A percentile compares a stretch with the other conserved stretches of the same genome.
Evolutionary conservation across 2,888 invertebrate genomes (phyloP).

Genomic region (Cryptocephalus primarius): DNA sequence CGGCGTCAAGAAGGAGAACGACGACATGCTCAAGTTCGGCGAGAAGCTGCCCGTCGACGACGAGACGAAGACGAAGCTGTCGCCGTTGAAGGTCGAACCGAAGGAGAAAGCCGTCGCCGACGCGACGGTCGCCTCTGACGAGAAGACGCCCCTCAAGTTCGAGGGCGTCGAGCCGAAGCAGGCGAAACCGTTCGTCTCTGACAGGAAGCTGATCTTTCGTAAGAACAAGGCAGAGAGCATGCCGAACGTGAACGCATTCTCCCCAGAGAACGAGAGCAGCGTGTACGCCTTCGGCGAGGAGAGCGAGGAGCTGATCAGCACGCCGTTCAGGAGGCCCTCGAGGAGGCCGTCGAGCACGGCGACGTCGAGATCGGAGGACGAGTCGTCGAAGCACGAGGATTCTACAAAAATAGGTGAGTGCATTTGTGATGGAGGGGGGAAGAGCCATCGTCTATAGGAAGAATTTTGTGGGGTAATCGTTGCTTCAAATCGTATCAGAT

Average conservation of each 20-base stretch:
- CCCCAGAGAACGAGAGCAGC: conserved; percentile 57
- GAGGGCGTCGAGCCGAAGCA: conserved; percentile 21
- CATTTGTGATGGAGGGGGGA: background rate
- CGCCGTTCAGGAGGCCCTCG: conserved; percentile 46
- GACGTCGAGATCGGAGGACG: conserved; percentile 38
- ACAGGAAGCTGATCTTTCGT: conserved; percentile 46
- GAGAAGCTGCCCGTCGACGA: conserved; percentile 27
- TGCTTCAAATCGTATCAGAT: too few relatives aligned
- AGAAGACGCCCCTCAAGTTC: conserved; percentile 3
- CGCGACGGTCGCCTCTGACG: background rate
- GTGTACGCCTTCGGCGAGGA: conserved; percentile 64
- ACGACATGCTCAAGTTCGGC: conserved; percentile 31
- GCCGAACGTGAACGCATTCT: conserved; percentile 49
- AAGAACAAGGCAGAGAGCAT: conserved; percentile 35
- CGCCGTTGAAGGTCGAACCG: background rate
- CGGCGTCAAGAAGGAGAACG: conserved; percentile 29
- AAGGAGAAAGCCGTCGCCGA: background rate
- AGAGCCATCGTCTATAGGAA: too few relatives aligned
- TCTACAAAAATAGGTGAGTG: conserved; percentile 16
- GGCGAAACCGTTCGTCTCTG: conserved; percentile 44
- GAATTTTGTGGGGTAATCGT: too few relatives aligned
- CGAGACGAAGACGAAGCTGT: background rate
- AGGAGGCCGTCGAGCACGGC: conserved; percentile 39
- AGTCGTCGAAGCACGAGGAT: conserved; percentile 31
- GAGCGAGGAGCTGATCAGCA: conserved; percentile 44